Conservation (phyloP, 2,888 invertebrate species). For the Meandrusa payeni region DNA sequence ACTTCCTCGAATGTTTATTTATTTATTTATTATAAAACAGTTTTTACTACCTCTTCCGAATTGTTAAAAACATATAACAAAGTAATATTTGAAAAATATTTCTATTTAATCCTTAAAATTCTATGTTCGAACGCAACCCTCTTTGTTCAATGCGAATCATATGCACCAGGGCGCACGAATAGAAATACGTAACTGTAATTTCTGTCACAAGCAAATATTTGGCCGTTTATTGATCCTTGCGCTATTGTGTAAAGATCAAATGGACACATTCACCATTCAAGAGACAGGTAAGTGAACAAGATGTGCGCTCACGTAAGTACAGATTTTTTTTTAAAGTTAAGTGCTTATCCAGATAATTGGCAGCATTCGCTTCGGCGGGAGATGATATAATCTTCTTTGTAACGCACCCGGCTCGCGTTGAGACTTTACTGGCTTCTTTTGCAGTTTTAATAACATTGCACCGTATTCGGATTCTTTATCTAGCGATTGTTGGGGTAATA, state of each 20-base stretch:
- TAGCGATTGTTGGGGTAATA: not conserved
- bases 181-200: slow-evolving; percentile 62
- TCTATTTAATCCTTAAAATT: slow-evolving; percentile 5
- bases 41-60: no score
- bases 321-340: slow-evolving; percentile 43
- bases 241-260: slow-evolving; percentile 64
- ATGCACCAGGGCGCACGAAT: slow-evolving; percentile 51
- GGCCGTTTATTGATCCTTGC: slow-evolving; percentile 53
- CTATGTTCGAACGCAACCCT: slow-evolving; percentile 38
- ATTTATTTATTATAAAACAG: no score
- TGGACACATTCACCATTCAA: slow-evolving; percentile 49
- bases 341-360: slow-evolving; percentile 42
- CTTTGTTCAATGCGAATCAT: slow-evolving; percentile 40
- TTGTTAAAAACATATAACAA: no score
- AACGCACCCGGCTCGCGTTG: slow-evolving; percentile 33
- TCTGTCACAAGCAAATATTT: slow-evolving; percentile 62
- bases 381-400: slow-evolving; percentile 54
- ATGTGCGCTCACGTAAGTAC: slow-evolving; percentile 41
- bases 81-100: not conserved
- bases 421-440: slow-evolving; percentile 11
- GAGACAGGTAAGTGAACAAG: slow-evolving; percentile 65
- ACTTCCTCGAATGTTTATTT: no score
- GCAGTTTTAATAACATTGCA: slow-evolving; percentile 10
- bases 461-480: not conserved
- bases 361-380: slow-evolving; percentile 51